phyloP scores from a whole-genome alignment of 1,140 invertebrate species.

The Cyclargus thomasi region DNA sequence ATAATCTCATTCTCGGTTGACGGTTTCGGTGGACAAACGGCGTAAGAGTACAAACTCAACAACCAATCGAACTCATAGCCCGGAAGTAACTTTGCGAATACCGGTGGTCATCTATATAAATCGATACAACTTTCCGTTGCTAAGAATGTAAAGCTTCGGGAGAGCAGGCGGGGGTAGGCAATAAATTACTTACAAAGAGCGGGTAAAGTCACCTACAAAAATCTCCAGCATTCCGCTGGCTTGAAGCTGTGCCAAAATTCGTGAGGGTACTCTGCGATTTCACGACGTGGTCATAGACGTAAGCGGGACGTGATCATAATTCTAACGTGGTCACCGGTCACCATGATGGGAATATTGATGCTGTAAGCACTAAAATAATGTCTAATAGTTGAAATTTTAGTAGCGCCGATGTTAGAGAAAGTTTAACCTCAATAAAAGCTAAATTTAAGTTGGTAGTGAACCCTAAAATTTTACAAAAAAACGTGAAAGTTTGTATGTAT shows the following conservation, averaged over 20 bases:
- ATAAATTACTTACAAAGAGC: conserved; percentile 33
- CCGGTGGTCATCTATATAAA: neutral
- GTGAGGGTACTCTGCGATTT: neutral
- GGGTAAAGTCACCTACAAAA: conserved; percentile 34
- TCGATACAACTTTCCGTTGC: neutral
- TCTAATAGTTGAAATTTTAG: no score
- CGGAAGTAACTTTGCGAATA: neutral
- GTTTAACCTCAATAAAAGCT: no score
- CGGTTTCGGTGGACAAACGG: no score
- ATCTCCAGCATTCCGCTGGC: conserved; percentile 38
- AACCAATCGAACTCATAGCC: no score
- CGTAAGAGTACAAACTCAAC: no score
- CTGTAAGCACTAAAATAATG: no score
- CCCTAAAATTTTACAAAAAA: no score
- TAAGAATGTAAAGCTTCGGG: neutral
- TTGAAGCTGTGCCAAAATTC: conserved; percentile 42
- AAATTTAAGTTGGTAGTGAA: no score
- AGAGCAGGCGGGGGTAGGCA: neutral
- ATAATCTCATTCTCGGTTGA: no score
- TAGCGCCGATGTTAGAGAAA: no score
- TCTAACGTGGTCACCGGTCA: neutral
- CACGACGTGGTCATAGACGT: neutral
- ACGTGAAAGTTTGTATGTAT: no score
- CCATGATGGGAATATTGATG: no score
- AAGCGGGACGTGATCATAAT: neutral